Evolutionary conservation across 2,888 invertebrate species (phyloP).

Genomic region (Phengaris arion): DNA sequence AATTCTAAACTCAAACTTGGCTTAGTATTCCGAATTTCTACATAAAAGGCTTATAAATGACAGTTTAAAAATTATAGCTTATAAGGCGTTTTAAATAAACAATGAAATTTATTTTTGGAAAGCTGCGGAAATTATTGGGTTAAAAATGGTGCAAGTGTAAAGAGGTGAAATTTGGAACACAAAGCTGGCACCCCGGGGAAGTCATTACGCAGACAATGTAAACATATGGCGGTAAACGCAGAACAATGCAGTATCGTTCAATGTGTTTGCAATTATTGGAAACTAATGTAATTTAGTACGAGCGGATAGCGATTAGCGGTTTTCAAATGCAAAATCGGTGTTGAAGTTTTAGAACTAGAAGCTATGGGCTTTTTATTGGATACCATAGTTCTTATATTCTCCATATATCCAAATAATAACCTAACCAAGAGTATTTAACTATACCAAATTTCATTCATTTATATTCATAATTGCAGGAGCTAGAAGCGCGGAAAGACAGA

Average conservation of each 20-base stretch:
- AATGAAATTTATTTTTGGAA: background rate
- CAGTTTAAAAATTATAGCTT: background rate
- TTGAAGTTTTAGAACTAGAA: too few relatives aligned
- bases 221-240: slow-evolving; percentile 61
- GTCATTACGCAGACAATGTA: slow-evolving; percentile 55
- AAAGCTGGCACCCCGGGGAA: slow-evolving; percentile 46
- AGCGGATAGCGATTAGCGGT: slow-evolving; percentile 36
- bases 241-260: slow-evolving; percentile 56
- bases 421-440: too few relatives aligned
- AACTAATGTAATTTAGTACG: slow-evolving; percentile 50
- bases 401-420: too few relatives aligned
- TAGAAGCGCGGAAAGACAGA: too few relatives aligned
- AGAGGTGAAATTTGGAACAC: slow-evolving; percentile 39
- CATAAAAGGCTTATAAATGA: background rate
- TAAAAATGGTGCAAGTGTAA: slow-evolving; percentile 38
- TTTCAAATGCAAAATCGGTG: background rate
- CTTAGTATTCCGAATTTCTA: background rate
- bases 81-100: background rate
- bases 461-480: too few relatives aligned
- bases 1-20: background rate
- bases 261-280: slow-evolving; percentile 58
- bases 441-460: too few relatives aligned
- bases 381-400: too few relatives aligned
- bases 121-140: slow-evolving; percentile 28
- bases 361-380: too few relatives aligned